Evolutionary conservation across 2,113 vertebrate species (phyloP).

Genomic region (Ochotona curzoniae): DNA sequence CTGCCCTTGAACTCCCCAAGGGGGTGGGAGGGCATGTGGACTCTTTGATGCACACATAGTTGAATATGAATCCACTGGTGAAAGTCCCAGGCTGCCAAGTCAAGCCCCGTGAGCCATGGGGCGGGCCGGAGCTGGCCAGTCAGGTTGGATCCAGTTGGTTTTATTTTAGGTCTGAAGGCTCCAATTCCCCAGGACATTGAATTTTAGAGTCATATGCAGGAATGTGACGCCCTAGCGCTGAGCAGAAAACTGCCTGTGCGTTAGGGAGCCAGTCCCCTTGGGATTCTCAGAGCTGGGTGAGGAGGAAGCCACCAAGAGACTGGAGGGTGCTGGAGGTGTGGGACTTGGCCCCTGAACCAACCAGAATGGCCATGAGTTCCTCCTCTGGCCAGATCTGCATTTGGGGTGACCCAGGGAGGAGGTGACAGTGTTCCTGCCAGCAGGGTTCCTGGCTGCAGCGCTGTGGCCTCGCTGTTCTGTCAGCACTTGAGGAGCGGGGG

Average conservation of each 20-base stretch:
- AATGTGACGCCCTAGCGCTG: slow-evolving; percentile 61
- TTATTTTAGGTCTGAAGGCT: slow-evolving; percentile 72
- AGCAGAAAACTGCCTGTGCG: slow-evolving; percentile 59
- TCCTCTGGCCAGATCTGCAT: background rate
- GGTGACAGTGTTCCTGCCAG: background rate
- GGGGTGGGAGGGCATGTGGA: background rate
- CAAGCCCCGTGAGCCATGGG: background rate
- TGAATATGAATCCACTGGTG: background rate
- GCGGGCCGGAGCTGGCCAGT: background rate
- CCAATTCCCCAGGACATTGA: slow-evolving; percentile 73
- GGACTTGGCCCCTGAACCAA: slow-evolving; percentile 23
- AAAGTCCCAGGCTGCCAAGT: background rate
- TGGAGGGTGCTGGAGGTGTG: slow-evolving; percentile 11
- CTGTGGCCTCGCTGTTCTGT: slow-evolving; percentile 17
- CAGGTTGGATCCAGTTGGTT: slow-evolving; percentile 31
- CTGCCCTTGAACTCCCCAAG: background rate
- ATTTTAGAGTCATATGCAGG: slow-evolving; percentile 65
- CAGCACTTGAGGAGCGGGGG: background rate
- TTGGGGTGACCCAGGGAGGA: background rate
- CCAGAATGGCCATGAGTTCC: background rate
- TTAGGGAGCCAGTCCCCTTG: slow-evolving; percentile 44
- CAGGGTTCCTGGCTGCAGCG: background rate
- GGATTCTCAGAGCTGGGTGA: background rate
- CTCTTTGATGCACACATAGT: background rate
- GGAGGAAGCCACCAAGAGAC: background rate